These are phyloP conservation scores for Platysternon megacephalum DNA, from an alignment of 2,113 vertebrate species.

Conservation along the genomic window DNA sequence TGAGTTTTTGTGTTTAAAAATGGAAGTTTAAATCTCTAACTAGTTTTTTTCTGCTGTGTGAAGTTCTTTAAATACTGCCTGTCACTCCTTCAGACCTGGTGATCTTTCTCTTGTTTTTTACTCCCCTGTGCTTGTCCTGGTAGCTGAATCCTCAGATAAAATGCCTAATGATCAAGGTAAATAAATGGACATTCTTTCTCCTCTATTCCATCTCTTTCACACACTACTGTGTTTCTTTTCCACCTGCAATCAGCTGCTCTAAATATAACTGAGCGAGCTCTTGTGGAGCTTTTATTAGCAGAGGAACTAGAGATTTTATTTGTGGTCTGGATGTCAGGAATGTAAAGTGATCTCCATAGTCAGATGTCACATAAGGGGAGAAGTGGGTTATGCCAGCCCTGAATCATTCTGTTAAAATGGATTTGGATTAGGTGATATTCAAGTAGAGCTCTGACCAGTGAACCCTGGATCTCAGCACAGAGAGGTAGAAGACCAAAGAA, in stretches of 20 bases:
- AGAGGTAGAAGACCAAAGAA: slow-evolving; percentile 5
- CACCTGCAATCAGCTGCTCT: slow-evolving; percentile 31
- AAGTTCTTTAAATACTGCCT: slow-evolving; percentile 45
- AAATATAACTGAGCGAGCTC: background rate
- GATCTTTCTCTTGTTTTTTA: slow-evolving; percentile 89
- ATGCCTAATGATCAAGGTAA: slow-evolving; percentile 99
- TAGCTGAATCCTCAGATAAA: slow-evolving; percentile 99
- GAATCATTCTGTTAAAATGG: background rate
- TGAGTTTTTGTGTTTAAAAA: background rate
- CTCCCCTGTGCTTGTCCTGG: slow-evolving; percentile 84
- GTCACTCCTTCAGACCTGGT: slow-evolving; percentile 82
- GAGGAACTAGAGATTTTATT: slow-evolving; percentile 20
- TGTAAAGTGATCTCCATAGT: background rate
- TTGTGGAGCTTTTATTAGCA: slow-evolving; percentile 31
- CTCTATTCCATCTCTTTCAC: slow-evolving; percentile 58
- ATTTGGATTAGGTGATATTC: background rate
- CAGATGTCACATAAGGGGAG: background rate
- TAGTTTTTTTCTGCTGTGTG: background rate
- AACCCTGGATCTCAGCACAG: fast-evolving
- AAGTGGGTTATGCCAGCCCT: background rate
- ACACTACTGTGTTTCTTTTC: slow-evolving; percentile 10
- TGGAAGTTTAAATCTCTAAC: background rate
- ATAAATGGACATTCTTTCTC: slow-evolving; percentile 78
- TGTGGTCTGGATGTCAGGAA: background rate
- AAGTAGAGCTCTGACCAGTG: background rate